Evolutionary conservation across 1,140 invertebrate species (phyloP).

Genomic region (Neodiprion fabricii): DNA sequence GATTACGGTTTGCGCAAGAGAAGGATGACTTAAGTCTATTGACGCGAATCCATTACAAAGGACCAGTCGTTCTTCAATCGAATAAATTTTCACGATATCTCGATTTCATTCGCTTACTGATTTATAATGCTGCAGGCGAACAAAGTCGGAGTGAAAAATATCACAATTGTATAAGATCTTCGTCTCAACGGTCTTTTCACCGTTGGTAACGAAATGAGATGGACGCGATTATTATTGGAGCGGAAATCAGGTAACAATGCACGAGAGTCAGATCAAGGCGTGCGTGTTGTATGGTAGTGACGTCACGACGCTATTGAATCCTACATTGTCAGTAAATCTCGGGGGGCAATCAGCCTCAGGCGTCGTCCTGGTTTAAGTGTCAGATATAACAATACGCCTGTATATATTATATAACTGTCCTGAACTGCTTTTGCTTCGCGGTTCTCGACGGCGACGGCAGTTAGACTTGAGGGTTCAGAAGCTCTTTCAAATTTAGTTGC

Average conservation of each 20-base stretch:
- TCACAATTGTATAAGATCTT: too few relatives aligned
- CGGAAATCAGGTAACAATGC: not conserved
- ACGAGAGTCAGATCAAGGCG: not conserved
- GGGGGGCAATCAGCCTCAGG: not conserved
- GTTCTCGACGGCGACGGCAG: not conserved
- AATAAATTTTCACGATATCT: too few relatives aligned
- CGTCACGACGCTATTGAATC: not conserved
- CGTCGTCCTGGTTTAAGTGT: not conserved
- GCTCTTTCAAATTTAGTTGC: not conserved
- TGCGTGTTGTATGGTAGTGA: not conserved
- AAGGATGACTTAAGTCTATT: too few relatives aligned
- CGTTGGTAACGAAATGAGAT: not conserved
- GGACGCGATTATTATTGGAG: not conserved
- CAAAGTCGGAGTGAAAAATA: too few relatives aligned
- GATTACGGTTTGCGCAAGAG: too few relatives aligned
- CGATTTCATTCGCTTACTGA: too few relatives aligned
- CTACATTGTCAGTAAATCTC: constrained; percentile 1
- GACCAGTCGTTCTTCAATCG: too few relatives aligned
- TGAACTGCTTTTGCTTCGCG: not conserved
- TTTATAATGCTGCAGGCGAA: too few relatives aligned
- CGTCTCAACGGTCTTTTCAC: too few relatives aligned
- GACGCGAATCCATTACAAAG: too few relatives aligned
- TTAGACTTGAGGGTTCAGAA: not conserved
- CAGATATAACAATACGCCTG: not conserved
- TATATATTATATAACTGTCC: not conserved